A percentile compares a stretch with the other conserved stretches of the same genome.
These are phyloP conservation scores for Danaus melanippus DNA, from an alignment of 1,140 invertebrate species.

Conservation along the genomic window DNA sequence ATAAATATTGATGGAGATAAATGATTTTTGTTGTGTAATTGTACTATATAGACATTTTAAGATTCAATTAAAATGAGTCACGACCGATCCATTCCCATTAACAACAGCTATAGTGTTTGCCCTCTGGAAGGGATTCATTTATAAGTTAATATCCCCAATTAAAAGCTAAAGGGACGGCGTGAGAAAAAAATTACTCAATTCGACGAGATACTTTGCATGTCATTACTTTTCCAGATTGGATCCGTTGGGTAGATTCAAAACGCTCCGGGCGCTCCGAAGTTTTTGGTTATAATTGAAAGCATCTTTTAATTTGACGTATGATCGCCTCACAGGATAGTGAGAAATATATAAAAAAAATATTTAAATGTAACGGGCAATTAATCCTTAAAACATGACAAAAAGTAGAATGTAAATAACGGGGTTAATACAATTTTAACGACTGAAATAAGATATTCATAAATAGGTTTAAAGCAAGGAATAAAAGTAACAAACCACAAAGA, in stretches of 20 bases:
- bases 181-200: constrained; percentile 52
- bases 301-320: constrained; percentile 51
- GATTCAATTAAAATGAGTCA: too few species aligned
- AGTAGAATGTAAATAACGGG: constrained; percentile 1
- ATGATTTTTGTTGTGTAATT: too few species aligned
- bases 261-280: constrained; percentile 25
- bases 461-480: constrained; percentile 2
- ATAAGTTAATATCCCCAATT: constrained; percentile 28
- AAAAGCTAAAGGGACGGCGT: constrained; percentile 29
- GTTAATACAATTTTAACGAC: constrained; percentile 1
- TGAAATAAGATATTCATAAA: too few species aligned
- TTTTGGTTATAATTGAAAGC: constrained; percentile 45
- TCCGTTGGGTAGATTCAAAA: constrained; percentile 35
- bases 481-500: constrained; percentile 19
- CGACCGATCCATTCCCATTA: too few species aligned
- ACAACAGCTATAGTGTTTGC: too few species aligned
- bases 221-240: constrained; percentile 54
- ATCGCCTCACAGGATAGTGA: constrained; percentile 24
- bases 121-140: too few species aligned
- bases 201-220: constrained; percentile 54
- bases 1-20: too few species aligned
- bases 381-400: not conserved
- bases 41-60: too few species aligned
- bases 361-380: not conserved
- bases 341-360: not conserved